These are phyloP conservation scores for Trichacis sp. DNA, from an alignment of 2,888 invertebrate genomes.

Conservation along the genomic window DNA sequence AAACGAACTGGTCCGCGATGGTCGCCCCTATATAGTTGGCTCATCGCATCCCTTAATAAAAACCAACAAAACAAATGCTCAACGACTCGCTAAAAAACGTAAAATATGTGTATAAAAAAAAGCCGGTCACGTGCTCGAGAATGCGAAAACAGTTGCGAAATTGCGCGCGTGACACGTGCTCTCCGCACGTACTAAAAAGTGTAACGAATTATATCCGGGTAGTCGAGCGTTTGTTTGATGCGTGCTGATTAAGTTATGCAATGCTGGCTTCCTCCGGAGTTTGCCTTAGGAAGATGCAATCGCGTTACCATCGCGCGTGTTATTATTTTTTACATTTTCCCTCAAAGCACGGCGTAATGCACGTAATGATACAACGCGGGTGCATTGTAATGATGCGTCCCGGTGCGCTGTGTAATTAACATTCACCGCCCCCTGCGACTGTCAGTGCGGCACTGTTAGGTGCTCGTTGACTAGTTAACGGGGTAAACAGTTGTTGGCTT, in stretches of 20 bases:
- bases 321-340: background rate
- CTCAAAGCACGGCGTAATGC: no score
- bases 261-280: conserved; percentile 12
- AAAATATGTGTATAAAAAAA: conserved; percentile 10
- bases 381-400: no score
- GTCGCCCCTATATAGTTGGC: no score
- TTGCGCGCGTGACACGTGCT: conserved; percentile 2
- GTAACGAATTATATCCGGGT: conserved; percentile 10
- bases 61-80: background rate
- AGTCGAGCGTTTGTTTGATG: conserved; percentile 15
- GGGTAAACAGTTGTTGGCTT: background rate
- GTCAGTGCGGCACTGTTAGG: no score
- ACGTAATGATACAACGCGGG: no score
- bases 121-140: background rate
- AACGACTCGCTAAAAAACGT: background rate
- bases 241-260: conserved; percentile 47
- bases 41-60: no score
- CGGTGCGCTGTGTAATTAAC: no score
- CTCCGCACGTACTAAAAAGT: background rate
- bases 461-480: no score
- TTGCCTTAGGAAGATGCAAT: conserved; percentile 3
- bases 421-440: no score
- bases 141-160: background rate
- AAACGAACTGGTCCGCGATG: no score
- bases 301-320: conserved; percentile 7